A percentile compares a stretch with the other conserved stretches of the same genome.
phyloP scores from a whole-genome alignment of 1,140 invertebrate species.

The Zaprionus kolodkinae region DNA sequence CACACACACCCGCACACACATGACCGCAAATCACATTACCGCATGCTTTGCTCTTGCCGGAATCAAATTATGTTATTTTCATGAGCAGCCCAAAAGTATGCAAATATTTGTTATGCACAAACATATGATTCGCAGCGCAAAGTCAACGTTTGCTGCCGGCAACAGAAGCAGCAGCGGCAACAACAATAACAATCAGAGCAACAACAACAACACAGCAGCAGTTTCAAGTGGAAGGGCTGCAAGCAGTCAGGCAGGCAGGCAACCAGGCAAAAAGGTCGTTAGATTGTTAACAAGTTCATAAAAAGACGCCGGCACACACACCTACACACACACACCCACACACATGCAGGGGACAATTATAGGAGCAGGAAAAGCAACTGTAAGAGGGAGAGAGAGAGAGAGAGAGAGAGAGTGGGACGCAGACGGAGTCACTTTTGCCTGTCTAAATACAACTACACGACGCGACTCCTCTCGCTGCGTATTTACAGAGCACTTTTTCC shows the following conservation, averaged over 20 bases:
- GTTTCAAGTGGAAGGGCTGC: constrained; percentile 14
- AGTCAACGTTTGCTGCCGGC: constrained; percentile 38
- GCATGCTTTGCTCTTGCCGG: constrained; percentile 27
- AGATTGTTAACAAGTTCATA: constrained; percentile 82
- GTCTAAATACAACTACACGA: constrained; percentile 68
- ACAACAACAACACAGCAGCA: constrained; percentile 29
- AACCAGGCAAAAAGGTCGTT: constrained; percentile 67
- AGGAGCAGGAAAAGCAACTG: constrained; percentile 19
- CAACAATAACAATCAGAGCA: constrained; percentile 21
- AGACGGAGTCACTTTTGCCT: constrained; percentile 31
- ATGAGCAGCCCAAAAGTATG: constrained; percentile 72
- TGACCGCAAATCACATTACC: constrained; percentile 60
- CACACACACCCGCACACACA: constrained; percentile 25
- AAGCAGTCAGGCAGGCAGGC: constrained; percentile 22
- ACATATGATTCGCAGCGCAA: constrained; percentile 66
- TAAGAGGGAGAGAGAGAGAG: constrained; percentile 1
- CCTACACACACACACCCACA: constrained; percentile 29
- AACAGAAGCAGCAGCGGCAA: constrained; percentile 30
- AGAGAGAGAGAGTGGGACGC: background rate
- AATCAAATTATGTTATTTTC: constrained; percentile 82
- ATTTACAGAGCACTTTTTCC: constrained; percentile 76
- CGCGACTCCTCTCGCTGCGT: constrained; percentile 62
- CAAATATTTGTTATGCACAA: constrained; percentile 74
- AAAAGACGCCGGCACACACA: constrained; percentile 66
- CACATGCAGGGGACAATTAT: constrained; percentile 41